Conservation (phyloP, 2,888 invertebrate genomes). For the Neoascia interrupta region DNA sequence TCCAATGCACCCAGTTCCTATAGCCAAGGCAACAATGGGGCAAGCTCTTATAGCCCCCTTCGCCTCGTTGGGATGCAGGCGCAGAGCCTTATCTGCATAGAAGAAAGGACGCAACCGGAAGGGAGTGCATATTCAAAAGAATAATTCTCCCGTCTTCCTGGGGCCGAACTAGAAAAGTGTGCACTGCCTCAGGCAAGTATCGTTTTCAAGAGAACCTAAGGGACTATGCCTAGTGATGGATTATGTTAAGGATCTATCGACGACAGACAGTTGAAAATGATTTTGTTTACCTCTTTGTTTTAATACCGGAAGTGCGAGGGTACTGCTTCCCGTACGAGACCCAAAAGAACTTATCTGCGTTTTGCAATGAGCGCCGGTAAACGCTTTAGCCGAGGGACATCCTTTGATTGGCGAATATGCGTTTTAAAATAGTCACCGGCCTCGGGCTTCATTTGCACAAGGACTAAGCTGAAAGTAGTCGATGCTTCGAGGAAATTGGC, state of each 20-base stretch:
- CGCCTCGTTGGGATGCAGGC: not conserved
- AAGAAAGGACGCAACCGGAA: conserved; percentile 35
- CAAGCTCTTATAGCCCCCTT: conserved; percentile 44
- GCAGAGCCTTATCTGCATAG: conserved; percentile 33
- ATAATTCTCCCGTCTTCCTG: conserved; percentile 48
- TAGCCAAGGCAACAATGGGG: conserved; percentile 37
- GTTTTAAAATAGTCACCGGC: conserved; percentile 19
- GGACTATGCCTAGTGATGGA: conserved; percentile 50
- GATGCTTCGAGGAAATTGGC: conserved; percentile 25
- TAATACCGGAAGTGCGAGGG: conserved; percentile 48
- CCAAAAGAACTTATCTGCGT: not conserved
- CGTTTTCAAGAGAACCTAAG: conserved; percentile 19
- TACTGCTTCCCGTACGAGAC: not conserved
- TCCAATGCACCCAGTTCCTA: conserved; percentile 31
- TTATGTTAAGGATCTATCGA: conserved; percentile 61
- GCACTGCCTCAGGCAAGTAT: not conserved
- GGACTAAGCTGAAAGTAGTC: no score
- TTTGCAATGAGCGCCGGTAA: not conserved
- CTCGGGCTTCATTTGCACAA: not conserved
- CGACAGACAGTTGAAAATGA: conserved; percentile 47
- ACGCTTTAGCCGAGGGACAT: conserved; percentile 26
- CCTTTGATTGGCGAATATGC: conserved; percentile 42
- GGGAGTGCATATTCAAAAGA: conserved; percentile 56
- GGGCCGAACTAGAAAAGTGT: conserved; percentile 17
- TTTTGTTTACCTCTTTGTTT: conserved; percentile 61